Percentiles rank a stretch among this genome's conserved stretches.
phyloP scores from a whole-genome alignment of 1,140 invertebrate species.

The Drosophila oshimai region DNA sequence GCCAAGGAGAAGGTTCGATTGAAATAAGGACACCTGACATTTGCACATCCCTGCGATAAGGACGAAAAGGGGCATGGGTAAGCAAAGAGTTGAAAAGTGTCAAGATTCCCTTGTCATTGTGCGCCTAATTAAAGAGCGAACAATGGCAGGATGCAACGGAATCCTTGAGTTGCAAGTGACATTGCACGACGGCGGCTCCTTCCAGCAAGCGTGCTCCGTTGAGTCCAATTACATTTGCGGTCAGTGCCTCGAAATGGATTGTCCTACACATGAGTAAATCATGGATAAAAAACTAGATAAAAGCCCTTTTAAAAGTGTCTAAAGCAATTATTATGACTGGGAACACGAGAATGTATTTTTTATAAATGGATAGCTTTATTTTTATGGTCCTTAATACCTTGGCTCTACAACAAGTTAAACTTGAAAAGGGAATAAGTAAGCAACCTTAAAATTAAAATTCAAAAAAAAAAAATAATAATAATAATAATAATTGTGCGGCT shows the following conservation, averaged over 20 bases:
- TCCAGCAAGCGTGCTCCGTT: not conserved
- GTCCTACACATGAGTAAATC: not conserved
- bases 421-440: no score
- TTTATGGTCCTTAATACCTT: no score
- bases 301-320: no score
- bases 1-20: conserved; percentile 12
- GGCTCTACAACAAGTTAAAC: no score
- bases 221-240: conserved; percentile 31
- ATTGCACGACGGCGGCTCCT: not conserved
- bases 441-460: no score
- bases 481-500: no score
- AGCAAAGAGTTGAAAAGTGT: conserved; percentile 39
- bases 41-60: not conserved
- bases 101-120: conserved; percentile 59
- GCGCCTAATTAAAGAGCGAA: conserved; percentile 71
- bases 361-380: no score
- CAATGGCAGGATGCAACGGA: conserved; percentile 19
- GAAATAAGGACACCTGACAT: conserved; percentile 19
- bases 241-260: not conserved
- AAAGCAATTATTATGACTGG: no score
- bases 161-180: conserved; percentile 20
- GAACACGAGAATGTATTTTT: no score
- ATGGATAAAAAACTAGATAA: no score
- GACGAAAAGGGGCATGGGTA: not conserved
- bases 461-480: no score